Conservation (phyloP, 2,797 vertebrate species). For the Enteromius argenteus region DNA sequence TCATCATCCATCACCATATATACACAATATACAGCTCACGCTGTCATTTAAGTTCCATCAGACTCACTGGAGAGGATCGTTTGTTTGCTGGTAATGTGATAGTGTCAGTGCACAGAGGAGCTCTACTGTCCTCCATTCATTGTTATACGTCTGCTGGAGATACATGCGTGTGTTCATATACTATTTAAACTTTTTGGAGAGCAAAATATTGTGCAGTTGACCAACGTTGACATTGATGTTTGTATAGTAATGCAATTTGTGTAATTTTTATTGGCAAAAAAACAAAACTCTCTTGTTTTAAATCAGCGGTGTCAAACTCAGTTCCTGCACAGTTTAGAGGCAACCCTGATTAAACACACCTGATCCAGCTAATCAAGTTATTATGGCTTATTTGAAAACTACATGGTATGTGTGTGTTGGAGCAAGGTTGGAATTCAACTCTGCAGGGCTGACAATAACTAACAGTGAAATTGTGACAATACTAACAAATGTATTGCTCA, state of each 20-base stretch:
- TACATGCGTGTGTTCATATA: background rate
- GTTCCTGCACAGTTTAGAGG: background rate
- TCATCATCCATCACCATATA: conserved; percentile 52
- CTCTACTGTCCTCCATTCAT: conserved; percentile 7
- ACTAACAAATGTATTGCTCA: too few species aligned
- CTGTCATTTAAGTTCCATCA: conserved; percentile 36
- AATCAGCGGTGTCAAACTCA: background rate
- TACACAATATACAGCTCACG: conserved; percentile 37
- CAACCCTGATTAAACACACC: background rate
- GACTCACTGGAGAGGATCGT: conserved; percentile 46
- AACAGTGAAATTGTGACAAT: too few species aligned
- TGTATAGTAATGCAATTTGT: background rate
- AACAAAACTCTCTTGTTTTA: background rate
- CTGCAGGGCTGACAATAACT: too few species aligned
- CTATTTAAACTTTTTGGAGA: background rate
- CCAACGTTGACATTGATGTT: background rate
- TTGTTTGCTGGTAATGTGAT: conserved; percentile 47
- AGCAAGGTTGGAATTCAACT: too few species aligned
- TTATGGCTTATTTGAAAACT: background rate
- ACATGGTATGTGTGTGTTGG: background rate
- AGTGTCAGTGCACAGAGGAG: conserved; percentile 10
- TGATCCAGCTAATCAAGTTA: too few species aligned
- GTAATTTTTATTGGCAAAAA: background rate
- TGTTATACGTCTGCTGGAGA: conserved; percentile 14
- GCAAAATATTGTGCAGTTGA: background rate